Evolutionary conservation across 35 echinoderm and acorn worm species (phyloP).

Genomic region (Apostichopus parvimensis): DNA sequence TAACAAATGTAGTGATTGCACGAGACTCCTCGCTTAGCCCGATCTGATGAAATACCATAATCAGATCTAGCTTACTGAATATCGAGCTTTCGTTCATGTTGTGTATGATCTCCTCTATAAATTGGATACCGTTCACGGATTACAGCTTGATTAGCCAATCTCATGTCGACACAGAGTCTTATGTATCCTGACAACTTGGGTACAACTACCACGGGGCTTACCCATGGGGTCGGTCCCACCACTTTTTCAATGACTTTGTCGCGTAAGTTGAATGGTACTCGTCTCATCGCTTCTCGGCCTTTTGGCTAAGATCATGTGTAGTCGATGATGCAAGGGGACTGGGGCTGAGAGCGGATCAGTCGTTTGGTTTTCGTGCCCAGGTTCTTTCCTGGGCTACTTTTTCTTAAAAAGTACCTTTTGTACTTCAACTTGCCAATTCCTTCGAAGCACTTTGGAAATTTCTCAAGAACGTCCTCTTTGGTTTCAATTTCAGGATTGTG

Average conservation of each 20-base stretch:
- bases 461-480: constrained; percentile 1
- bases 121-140: constrained; percentile 1
- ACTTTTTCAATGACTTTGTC: constrained; percentile 33
- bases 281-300: background rate
- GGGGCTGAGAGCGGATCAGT: too few relatives aligned
- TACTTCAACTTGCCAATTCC: constrained; percentile 15
- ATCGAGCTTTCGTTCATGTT: constrained; percentile 23
- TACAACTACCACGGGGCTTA: constrained; percentile 46
- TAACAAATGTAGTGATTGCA: constrained; percentile 62
- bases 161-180: constrained; percentile 54
- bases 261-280: constrained; percentile 4
- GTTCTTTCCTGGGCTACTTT: too few relatives aligned
- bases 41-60: constrained; percentile 45
- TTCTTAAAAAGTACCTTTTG: background rate
- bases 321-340: background rate
- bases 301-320: too few relatives aligned
- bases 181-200: constrained; percentile 38
- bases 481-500: background rate
- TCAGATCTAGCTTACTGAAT: constrained; percentile 38
- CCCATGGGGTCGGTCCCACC: constrained; percentile 21
- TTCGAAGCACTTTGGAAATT: constrained; percentile 26
- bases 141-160: constrained; percentile 17
- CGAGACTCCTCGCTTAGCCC: background rate
- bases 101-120: constrained; percentile 26
- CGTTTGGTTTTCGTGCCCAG: too few relatives aligned